These are phyloP conservation scores for Diadophis punctatus DNA, from an alignment of 2,113 vertebrate genomes.

Conservation along the genomic window DNA sequence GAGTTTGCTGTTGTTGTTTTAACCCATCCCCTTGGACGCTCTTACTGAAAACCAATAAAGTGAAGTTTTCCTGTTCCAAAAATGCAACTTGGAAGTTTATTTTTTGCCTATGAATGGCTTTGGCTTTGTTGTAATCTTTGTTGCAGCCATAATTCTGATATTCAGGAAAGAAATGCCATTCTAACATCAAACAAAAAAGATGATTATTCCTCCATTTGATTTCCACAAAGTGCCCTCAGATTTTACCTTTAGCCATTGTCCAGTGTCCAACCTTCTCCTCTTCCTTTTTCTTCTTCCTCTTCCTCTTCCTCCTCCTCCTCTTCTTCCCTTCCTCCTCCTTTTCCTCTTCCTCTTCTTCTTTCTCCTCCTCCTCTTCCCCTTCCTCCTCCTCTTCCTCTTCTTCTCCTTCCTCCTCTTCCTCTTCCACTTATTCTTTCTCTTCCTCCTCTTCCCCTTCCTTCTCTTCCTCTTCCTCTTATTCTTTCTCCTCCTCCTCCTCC, in stretches of 20 bases:
- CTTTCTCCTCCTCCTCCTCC: too few relatives aligned
- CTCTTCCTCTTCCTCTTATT: too few relatives aligned
- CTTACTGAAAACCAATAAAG: not conserved
- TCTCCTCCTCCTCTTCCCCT: too few relatives aligned
- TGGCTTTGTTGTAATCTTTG: not conserved
- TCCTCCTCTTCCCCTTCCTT: too few relatives aligned
- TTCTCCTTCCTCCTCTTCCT: too few relatives aligned
- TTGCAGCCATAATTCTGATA: not conserved
- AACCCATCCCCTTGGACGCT: not conserved
- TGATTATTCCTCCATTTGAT: not conserved
- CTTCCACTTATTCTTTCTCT: too few relatives aligned
- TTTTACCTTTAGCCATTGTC: not conserved
- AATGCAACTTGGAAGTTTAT: not conserved
- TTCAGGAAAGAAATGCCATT: not conserved
- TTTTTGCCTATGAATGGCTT: not conserved
- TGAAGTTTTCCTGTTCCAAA: not conserved
- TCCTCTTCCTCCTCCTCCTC: too few relatives aligned
- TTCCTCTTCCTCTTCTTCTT: too few relatives aligned
- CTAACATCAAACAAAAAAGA: not conserved
- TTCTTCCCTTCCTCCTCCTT: too few relatives aligned
- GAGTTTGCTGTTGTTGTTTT: not conserved
- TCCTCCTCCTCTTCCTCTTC: too few relatives aligned
- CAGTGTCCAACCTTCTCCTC: not conserved
- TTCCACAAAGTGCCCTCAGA: not conserved
- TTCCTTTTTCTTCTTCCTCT: too few relatives aligned